Base-by-base conservation (phyloP, 2,888 invertebrate species). In the Steinernema hermaphroditum region DNA sequence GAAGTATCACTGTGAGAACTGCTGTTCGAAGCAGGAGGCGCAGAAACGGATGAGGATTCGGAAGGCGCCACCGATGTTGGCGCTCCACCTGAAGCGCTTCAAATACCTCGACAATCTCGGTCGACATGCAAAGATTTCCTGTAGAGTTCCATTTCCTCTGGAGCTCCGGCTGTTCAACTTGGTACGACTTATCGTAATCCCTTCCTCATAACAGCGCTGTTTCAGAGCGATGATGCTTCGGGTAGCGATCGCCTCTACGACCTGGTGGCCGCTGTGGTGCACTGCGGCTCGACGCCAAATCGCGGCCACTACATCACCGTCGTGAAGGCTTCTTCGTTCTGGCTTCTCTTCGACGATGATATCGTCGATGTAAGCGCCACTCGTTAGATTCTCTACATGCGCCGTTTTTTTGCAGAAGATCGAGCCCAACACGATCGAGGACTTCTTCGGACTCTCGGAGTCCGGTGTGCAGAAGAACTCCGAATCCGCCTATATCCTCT, bases 281-380 rank as follows among this genome's bases (percentile, higher is more conserved):
- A 99, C 89, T 99, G 98, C 89, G 98, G 98, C 78, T 96, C 95
- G 79, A 97, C 98, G 70, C 96, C 97, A 81, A 99, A 98, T 90
- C 91, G 98, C 75, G 98, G 98, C 34, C 98, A 99, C 89, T 99
- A 99, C 89, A 98, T 99, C 88, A 96, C 95, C 88, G 96, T 99
- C 88, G 98, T 99, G 74, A 99, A 98, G 89, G 95, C 95, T 88
- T 96, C 97, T 89, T 96, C 96, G 72, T 94, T 97, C 88, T 99
- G 98, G 98, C 90, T 99, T 80, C 91, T 99, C 4, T 99, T 99
- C 89, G 98, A 99, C 88, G 98, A 99, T 89, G 98, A 99, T 87
- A 95, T 97, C 92, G 98, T 99, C 79, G 98, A 99, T 90, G 95
- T 95, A 90, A 92, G 93, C 91, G 9, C 50, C 6, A 2, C n/a